Evolutionary conservation across 2,888 invertebrate genomes (phyloP).

Genomic region (Rotaria magnacalcarata): DNA sequence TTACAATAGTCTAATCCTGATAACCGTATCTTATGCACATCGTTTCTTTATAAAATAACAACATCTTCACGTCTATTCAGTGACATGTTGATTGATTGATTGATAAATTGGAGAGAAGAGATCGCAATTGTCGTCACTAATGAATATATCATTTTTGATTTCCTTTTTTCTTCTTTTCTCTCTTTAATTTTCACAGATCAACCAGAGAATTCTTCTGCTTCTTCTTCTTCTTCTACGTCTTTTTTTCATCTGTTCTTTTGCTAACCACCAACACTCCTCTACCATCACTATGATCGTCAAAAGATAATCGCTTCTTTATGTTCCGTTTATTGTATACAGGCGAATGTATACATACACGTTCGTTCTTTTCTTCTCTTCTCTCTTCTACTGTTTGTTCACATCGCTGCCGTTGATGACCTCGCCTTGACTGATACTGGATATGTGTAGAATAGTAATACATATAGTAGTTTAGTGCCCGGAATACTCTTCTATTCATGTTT

Average conservation of each 20-base stretch:
- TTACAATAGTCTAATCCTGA: background rate
- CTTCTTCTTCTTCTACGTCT: background rate
- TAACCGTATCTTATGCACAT: background rate
- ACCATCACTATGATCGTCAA: conserved; percentile 11
- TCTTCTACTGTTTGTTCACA: conserved; percentile 18
- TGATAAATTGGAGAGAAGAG: background rate
- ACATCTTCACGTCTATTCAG: background rate
- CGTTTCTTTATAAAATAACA: background rate
- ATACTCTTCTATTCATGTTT: background rate
- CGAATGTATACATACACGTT: background rate
- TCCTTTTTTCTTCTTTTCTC: background rate
- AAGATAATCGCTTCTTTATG: conserved; percentile 29
- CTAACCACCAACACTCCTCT: background rate
- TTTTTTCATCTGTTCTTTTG: conserved; percentile 25
- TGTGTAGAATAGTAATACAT: background rate
- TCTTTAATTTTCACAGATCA: background rate
- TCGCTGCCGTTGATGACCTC: conserved; percentile 29
- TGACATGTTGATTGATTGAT: background rate
- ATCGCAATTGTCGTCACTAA: background rate
- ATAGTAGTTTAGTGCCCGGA: background rate
- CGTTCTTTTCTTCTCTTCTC: conserved; percentile 14
- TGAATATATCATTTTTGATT: conserved; percentile 18
- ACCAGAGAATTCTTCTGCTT: background rate
- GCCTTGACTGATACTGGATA: conserved; percentile 34
- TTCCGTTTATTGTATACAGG: conserved; percentile 15